phyloP scores from a whole-genome alignment of 2,888 invertebrate genomes.

The Eulithis prunata region DNA sequence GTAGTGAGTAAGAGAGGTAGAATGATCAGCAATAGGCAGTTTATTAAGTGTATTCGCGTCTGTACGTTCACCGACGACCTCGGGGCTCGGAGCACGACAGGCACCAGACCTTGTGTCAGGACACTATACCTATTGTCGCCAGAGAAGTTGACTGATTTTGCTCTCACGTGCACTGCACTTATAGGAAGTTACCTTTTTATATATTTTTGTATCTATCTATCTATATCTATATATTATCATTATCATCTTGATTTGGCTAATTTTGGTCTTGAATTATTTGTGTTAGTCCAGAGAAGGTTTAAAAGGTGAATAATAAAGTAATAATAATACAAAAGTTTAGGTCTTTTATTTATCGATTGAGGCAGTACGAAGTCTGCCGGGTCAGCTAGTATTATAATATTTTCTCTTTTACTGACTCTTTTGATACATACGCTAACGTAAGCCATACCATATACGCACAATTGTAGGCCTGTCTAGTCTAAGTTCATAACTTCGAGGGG shows the following conservation, averaged over 20 bases:
- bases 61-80: conserved; percentile 77
- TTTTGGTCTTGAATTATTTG: no score
- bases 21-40: conserved; percentile 45
- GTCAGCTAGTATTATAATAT: no score
- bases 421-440: neutral
- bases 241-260: no score
- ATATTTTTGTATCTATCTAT: no score
- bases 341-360: no score
- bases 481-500: conserved; percentile 1
- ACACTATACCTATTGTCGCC: conserved; percentile 57
- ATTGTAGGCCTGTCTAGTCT: neutral
- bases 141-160: conserved; percentile 19
- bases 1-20: conserved; percentile 43
- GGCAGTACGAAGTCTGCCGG: no score
- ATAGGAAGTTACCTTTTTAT: conserved; percentile 47
- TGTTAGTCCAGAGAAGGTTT: no score
- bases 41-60: conserved; percentile 62
- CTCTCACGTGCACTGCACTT: conserved; percentile 43
- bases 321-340: no score
- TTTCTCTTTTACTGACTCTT: neutral
- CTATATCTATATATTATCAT: no score
- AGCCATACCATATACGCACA: no score
- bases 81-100: conserved; percentile 57
- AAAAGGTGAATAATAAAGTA: no score
- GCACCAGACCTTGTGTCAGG: conserved; percentile 70